Evolutionary conservation across 2,113 vertebrate species (phyloP), one percentile per base, ranked within the genome.

Genomic region (Serinus canaria): DNA sequence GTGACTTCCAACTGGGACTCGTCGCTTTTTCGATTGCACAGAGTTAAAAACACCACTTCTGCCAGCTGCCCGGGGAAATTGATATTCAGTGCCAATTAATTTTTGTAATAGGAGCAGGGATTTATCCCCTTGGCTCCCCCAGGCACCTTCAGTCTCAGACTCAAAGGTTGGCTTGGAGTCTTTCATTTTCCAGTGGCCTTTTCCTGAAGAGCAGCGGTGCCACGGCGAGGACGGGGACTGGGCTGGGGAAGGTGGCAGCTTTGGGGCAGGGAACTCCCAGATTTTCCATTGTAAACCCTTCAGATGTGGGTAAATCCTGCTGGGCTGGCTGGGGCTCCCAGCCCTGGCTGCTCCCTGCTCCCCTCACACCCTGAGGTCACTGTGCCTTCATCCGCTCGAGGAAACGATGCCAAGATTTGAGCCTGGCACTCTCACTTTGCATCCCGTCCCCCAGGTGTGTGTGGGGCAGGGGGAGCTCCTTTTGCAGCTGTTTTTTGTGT

Each of bases 1-100:
- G 72, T 43, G 89, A 53, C 39, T 95, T 73, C 55, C 87, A 78
- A 66, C 72, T 13, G 15, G 87, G 78, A 53, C 73, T 93, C 60
- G 1, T 31, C n/a, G 59, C 88, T 82, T 56, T 85, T 63, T 41
- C 33, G 56, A 67, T 70, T 55, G 81, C 74, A 21, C 33, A 31
- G 60, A 79, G 75, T 49, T 69, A 81, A 73, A 62, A 77, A 28
- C 56, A 62, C 4, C 19, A 68, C 60, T 47, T 41, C 90, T 79
- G 79, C 74, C 90, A 72, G 82, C 83, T 13, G 8, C 78, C 90
- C 23, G 14, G 89, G 95, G 92, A 88, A 84, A 80, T 9, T 11
- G 66, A 68, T 92, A n/a, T 53, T 87, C 85, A 90, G 90, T 96
- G 95, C 93, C 95, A 96, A 97, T 93, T 95, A 55, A 90, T 95